Conservation (phyloP, 2,888 invertebrate species). For the Diplazon laetatorius region DNA sequence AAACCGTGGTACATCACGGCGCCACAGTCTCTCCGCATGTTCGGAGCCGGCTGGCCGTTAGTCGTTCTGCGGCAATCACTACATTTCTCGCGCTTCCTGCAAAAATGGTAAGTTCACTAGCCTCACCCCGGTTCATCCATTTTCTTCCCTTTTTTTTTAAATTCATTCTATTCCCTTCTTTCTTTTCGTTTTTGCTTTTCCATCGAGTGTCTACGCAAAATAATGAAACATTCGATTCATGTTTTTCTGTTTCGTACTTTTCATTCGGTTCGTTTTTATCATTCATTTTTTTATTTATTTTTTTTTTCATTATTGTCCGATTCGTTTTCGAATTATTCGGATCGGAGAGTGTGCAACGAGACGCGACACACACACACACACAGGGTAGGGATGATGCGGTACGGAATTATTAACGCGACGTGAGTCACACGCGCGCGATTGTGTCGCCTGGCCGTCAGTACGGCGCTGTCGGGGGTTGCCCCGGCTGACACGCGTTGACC, state of each 20-base stretch:
- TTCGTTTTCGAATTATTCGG: not conserved
- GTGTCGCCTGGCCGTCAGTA: conserved; percentile 40
- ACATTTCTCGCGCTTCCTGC: conserved; percentile 65
- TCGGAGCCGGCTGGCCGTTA: conserved; percentile 72
- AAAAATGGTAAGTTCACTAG: conserved; percentile 76
- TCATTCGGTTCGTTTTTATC: not conserved
- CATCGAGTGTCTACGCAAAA: too few species aligned
- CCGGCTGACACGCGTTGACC: conserved; percentile 59
- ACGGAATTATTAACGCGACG: not conserved
- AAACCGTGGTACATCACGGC: conserved; percentile 72
- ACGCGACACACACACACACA: too few species aligned
- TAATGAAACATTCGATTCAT: too few species aligned
- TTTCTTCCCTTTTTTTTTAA: not conserved
- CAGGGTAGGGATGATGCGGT: too few species aligned
- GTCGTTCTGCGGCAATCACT: conserved; percentile 62
- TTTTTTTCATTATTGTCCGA: not conserved
- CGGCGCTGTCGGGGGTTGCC: conserved; percentile 14
- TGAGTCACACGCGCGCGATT: conserved; percentile 46
- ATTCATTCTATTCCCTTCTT: not conserved
- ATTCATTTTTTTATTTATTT: not conserved
- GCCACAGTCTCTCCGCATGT: conserved; percentile 78
- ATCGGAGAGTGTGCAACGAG: too few species aligned
- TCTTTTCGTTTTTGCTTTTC: not conserved
- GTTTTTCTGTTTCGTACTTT: too few species aligned
- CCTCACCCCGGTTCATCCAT: not conserved